phyloP scores from a whole-genome alignment of 2,113 vertebrate genomes.

The Tringa solitaria region DNA sequence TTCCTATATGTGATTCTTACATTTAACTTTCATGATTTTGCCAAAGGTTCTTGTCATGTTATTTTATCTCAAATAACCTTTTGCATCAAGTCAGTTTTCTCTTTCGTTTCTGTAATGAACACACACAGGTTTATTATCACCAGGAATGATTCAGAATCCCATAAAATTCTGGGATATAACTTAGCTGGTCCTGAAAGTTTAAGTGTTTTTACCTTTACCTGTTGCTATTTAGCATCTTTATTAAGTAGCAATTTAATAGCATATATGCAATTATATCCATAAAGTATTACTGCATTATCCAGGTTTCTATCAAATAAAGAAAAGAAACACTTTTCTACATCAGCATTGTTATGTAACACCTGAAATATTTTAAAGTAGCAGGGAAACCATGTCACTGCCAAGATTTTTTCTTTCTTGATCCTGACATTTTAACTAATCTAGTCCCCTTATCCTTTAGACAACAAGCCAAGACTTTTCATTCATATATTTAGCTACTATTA shows the following conservation, averaged over 20 bases:
- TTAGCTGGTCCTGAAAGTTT: not conserved
- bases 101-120: not conserved
- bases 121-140: not conserved
- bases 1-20: not conserved
- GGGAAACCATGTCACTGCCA: not conserved
- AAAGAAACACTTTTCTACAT: not conserved
- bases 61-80: not conserved
- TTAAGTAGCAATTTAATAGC: not conserved
- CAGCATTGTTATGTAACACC: not conserved
- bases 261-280: not conserved
- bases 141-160: not conserved
- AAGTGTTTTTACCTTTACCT: not conserved
- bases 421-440: not conserved
- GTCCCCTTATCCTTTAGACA: not conserved
- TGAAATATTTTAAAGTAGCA: not conserved
- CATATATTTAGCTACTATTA: not conserved
- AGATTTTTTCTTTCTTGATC: not conserved
- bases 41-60: not conserved
- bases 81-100: not conserved
- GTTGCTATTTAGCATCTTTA: not conserved
- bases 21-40: not conserved
- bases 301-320: not conserved
- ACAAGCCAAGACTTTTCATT: not conserved
- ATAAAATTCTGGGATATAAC: not conserved
- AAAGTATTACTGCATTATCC: not conserved